Evolutionary conservation across 2,113 vertebrate genomes (phyloP).

Genomic region (Dasypus novemcinctus): DNA sequence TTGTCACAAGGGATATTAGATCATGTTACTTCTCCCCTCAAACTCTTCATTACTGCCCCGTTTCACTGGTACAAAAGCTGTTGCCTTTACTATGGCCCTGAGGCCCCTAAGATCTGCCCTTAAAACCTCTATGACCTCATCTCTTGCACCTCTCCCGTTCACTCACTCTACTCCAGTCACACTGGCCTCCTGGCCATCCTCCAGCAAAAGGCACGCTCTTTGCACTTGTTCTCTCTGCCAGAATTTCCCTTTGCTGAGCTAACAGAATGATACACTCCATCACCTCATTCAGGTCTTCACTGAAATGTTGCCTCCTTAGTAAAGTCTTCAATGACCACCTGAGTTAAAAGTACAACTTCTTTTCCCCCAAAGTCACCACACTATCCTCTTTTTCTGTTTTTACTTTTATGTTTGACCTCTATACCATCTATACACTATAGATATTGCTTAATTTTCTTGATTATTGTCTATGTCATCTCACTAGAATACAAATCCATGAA

Average conservation of each 20-base stretch:
- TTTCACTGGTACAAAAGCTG: background rate
- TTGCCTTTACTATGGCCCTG: background rate
- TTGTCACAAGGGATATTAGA: background rate
- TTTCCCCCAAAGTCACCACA: rapidly evolving
- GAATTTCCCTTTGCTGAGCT: background rate
- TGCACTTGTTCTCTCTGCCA: background rate
- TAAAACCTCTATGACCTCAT: background rate
- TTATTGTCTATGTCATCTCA: background rate
- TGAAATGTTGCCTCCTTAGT: background rate
- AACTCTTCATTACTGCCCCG: background rate
- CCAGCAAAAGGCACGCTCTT: background rate
- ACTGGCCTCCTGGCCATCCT: background rate
- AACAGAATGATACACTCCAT: background rate
- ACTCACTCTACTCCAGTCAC: background rate
- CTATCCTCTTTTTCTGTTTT: background rate
- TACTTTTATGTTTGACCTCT: background rate
- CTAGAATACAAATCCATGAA: background rate
- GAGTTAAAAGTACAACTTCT: background rate
- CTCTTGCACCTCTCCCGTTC: background rate
- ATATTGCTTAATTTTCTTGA: background rate
- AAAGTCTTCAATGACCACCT: background rate
- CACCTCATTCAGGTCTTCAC: background rate
- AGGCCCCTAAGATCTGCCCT: too few relatives aligned
- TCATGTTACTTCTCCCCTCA: background rate
- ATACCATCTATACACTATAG: background rate